These are phyloP conservation scores for Gymnoscelis rufifasciata DNA, from an alignment of 2,888 invertebrate species.

Conservation along the genomic window DNA sequence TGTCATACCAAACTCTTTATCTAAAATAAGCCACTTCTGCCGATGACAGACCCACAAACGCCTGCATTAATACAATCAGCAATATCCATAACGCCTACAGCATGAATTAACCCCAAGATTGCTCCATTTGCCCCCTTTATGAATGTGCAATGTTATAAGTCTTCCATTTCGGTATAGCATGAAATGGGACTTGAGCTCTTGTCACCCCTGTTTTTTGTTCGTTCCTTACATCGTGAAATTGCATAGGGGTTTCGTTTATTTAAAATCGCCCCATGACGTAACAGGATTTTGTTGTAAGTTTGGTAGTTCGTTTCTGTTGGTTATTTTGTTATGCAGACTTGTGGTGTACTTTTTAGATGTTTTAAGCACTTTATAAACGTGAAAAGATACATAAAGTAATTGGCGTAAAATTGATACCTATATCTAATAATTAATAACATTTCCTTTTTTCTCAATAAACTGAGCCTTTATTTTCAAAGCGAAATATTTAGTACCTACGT, in stretches of 20 bases:
- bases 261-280: constrained; percentile 15
- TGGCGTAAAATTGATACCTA: too few relatives aligned
- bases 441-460: too few relatives aligned
- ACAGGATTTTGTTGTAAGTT: constrained; percentile 7
- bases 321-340: neutral
- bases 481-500: too few relatives aligned
- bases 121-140: constrained; percentile 43
- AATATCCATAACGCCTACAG: constrained; percentile 37
- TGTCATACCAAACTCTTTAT: neutral
- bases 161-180: constrained; percentile 48
- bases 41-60: constrained; percentile 5
- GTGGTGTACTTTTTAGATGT: too few relatives aligned
- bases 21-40: constrained; percentile 4
- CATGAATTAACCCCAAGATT: constrained; percentile 53
- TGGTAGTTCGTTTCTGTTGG: constrained; percentile 3
- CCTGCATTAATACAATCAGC: constrained; percentile 29
- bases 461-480: too few relatives aligned
- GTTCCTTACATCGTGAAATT: constrained; percentile 20
- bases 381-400: too few relatives aligned
- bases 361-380: too few relatives aligned
- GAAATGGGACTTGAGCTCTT: constrained; percentile 50
- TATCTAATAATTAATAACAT: too few relatives aligned
- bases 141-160: constrained; percentile 50
- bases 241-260: constrained; percentile 20
- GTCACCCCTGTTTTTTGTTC: constrained; percentile 48